Base-by-base conservation (phyloP, 2,888 invertebrate genomes). In the Apamea monoglypha region DNA sequence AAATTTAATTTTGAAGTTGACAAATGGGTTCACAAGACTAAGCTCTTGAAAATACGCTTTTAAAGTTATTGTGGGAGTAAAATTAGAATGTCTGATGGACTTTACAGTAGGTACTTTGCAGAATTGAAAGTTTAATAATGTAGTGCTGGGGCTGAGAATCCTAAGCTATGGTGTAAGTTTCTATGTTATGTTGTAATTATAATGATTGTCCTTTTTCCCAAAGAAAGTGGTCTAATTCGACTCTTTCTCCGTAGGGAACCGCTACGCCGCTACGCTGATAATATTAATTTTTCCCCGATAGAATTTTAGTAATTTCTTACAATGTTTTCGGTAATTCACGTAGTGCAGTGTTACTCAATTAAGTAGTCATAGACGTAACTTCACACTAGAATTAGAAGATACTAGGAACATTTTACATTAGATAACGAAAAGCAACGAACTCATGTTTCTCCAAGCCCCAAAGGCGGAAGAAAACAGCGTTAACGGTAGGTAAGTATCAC, bases 1-100 rank as follows among this genome's bases (percentile, higher is more conserved):
- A 87, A 81, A 76, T 82, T 85, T 82, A 82, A 87, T 82, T 80
- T 81, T 82, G 85, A 85, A 78, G 79, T 79, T 84, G 79, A 84
- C 79, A 87, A 86, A 85, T 85, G 74, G 71, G 63, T 85, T 80
- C 67, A 75, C 66, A 75, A 77, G 76, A 74, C 56, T 69, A 75
- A 83, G 77, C 69, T 70, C 61, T 75, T 44, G 73, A 83, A 79
- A 80, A 73, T 77, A 79, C 72, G 66, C 36, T 76, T 80, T 72
- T 44, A 64, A 36, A 71, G 78, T 76, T 59, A 75, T 75, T 77
- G 66, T 56, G 40, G 18, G 47, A 56, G 32, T 53, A 53, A 80
- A 83, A 86, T 73, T 75, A 77, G 29, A 74, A 75, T 68, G 47
- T 63, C 66, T 82, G 50, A 81, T 63, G 25, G 61, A 81, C 68